Conservation (phyloP, 2,113 vertebrate species). For the Eurypyga helias region DNA sequence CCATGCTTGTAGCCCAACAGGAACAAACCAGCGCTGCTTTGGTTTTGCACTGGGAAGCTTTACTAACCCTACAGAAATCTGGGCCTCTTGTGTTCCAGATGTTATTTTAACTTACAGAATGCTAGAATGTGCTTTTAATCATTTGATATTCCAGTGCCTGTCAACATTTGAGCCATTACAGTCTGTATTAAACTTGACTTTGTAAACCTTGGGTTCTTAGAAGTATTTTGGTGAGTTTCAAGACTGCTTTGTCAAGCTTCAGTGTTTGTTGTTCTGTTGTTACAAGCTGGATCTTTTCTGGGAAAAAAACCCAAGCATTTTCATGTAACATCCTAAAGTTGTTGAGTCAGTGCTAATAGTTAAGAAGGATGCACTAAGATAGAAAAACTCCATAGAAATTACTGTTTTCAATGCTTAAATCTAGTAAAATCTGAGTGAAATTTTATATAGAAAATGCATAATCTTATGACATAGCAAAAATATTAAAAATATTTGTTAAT, state of each 20-base stretch:
- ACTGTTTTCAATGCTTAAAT: background rate
- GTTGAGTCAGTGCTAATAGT: background rate
- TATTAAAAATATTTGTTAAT: background rate
- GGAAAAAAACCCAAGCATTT: background rate
- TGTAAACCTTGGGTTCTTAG: background rate
- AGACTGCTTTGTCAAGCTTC: background rate
- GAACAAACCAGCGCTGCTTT: background rate
- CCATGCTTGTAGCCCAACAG: background rate
- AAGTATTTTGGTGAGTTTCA: conserved; percentile 39
- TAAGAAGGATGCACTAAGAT: background rate
- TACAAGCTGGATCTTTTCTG: background rate
- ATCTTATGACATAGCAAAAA: background rate
- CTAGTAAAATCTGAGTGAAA: background rate
- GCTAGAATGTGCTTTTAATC: conserved; percentile 12
- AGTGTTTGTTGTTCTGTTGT: background rate
- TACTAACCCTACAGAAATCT: background rate
- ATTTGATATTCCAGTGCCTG: background rate
- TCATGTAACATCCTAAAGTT: background rate
- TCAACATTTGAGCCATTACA: background rate
- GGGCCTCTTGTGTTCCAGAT: background rate
- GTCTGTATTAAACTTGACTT: conserved; percentile 3
- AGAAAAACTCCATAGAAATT: background rate
- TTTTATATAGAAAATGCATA: background rate
- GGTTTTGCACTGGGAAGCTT: conserved; percentile 27
- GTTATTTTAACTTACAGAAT: conserved; percentile 18